These are phyloP conservation scores for Pungitius pungitius DNA, from an alignment of 2,113 vertebrate species.

Conservation along the genomic window DNA sequence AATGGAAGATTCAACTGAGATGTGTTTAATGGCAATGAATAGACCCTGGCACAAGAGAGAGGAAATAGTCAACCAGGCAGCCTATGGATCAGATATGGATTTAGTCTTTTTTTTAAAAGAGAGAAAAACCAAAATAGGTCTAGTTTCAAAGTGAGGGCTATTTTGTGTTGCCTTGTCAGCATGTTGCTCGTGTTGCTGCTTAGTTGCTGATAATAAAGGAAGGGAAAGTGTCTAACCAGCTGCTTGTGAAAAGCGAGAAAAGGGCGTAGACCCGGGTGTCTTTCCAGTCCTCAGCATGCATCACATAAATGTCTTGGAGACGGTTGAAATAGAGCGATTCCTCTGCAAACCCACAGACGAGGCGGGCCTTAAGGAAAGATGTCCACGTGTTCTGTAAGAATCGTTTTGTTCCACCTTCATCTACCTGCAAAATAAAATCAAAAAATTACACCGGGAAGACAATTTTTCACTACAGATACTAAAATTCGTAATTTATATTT, in stretches of 20 bases:
- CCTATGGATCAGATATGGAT: not conserved
- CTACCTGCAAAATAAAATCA: slow-evolving; percentile 76
- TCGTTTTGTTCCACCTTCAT: slow-evolving; percentile 86
- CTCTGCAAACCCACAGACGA: slow-evolving; percentile 86
- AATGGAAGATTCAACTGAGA: not conserved
- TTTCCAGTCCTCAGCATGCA: slow-evolving; percentile 81
- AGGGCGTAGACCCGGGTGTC: slow-evolving; percentile 85
- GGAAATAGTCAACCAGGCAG: not conserved
- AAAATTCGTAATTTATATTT: no score
- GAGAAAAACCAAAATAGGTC: not conserved
- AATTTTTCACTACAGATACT: no score
- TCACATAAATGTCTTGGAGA: slow-evolving; percentile 87
- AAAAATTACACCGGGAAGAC: not conserved
- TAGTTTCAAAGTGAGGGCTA: not conserved
- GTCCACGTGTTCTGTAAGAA: slow-evolving; percentile 91
- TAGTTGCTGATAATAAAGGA: slow-evolving; percentile 18
- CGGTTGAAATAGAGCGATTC: slow-evolving; percentile 90
- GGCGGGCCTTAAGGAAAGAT: slow-evolving; percentile 90
- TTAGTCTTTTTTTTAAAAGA: not conserved
- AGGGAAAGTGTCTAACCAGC: slow-evolving; percentile 82
- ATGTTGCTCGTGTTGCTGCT: not conserved
- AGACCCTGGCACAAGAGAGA: not conserved
- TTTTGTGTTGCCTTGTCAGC: not conserved
- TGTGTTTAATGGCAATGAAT: not conserved
- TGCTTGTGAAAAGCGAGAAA: slow-evolving; percentile 91